Base-by-base conservation (phyloP, 2,888 invertebrate genomes). In the Acanthoscelides obtectus region DNA sequence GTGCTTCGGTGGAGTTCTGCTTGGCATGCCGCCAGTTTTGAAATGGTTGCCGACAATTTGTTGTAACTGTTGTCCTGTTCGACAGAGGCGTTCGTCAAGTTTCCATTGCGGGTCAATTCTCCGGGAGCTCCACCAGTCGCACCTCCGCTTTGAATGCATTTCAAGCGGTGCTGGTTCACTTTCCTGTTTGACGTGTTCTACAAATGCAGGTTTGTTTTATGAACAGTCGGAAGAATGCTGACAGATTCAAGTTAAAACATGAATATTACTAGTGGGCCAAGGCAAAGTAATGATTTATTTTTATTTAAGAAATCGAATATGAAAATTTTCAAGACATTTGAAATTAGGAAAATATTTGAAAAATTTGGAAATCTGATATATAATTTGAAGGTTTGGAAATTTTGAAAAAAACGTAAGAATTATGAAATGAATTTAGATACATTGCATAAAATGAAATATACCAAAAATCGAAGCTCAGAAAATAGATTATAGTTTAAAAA, bases 161-260 rank as follows among this genome's bases (percentile, higher is more conserved):
- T 89, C 0, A 94, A 83, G 71, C 92, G 89, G 83, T 93, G 92
- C 78, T 93, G 92, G 72, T 93, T 91, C 0, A 93, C 77, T 74
- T 83, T 83, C 72, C 83, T 80, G 20, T 78, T 81, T 6, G 81
- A 74, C 3, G 82, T 81, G 75, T 82, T 84, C 84, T 84, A 75
- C 20, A 79, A 79, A 69, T 66, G 66, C 71, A 70, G 66, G 12
- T 66, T n/a, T 63, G 63, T 63, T 12, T 8, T 63, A 12, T 19
- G 8, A 19, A 12, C 63, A 63, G 19, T 12, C 19, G 19, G 63
- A 63, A 19, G 63, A 63, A 63, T 19, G 19, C 8, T 63, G 63
- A 63, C 63, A 12, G 63, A 12, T 19, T 19, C 8, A 19, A 63
- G 63, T 12, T 63, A n/a, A n/a, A n/a, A n/a, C n/a, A n/a, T n/a